Percentiles rank a stretch among this genome's conserved stretches.
Evolutionary conservation across 2,797 vertebrate genomes (phyloP).

Genomic region (Pangasius sanitwongsei): DNA sequence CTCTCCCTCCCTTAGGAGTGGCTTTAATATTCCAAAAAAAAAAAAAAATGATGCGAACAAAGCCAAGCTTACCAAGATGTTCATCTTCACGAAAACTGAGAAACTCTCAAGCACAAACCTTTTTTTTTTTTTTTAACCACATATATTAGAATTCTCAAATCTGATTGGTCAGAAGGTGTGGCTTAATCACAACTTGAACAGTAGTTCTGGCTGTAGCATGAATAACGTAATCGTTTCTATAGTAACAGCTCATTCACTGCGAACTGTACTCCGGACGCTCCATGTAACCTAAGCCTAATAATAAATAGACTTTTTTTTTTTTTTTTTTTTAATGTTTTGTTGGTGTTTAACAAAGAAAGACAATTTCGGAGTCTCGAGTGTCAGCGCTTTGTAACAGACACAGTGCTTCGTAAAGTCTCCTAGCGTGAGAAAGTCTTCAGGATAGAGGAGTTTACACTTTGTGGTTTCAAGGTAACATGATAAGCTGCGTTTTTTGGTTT

Average conservation of each 20-base stretch:
- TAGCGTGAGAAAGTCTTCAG: neutral
- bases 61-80: too few relatives aligned
- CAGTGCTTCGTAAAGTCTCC: neutral
- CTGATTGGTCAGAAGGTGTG: neutral
- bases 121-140: neutral
- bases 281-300: neutral
- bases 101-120: too few relatives aligned
- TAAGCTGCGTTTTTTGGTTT: neutral
- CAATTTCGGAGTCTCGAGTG: neutral
- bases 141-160: neutral
- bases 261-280: neutral
- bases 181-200: neutral
- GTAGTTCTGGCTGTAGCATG: neutral
- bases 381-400: neutral
- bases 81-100: too few relatives aligned
- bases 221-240: neutral
- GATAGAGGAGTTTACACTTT: neutral
- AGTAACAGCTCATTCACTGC: neutral
- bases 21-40: neutral
- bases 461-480: neutral
- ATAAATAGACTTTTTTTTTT: neutral
- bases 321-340: too few relatives aligned
- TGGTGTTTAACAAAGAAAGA: too few relatives aligned
- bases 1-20: neutral
- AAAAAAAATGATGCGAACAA: neutral